Conservation (phyloP, 2,888 invertebrate genomes). For the Mesorhabditis belari region DNA sequence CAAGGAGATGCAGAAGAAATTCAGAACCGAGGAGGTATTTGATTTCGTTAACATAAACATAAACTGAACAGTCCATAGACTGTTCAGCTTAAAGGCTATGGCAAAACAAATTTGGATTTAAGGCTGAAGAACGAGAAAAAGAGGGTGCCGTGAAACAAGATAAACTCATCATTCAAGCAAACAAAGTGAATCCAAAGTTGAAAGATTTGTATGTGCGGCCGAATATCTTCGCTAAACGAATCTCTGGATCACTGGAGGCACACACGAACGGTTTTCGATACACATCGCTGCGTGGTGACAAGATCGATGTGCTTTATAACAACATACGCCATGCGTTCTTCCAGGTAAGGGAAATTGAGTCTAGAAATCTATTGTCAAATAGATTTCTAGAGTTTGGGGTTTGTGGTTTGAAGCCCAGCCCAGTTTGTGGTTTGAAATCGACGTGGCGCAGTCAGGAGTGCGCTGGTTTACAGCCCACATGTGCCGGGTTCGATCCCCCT, state of each 20-base stretch:
- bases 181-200: slow-evolving; percentile 84
- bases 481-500: not conserved
- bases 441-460: not conserved
- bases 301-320: slow-evolving; percentile 97
- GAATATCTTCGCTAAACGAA: slow-evolving; percentile 77
- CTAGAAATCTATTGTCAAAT: not conserved
- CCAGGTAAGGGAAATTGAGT: slow-evolving; percentile 64
- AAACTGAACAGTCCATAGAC: too few relatives aligned
- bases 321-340: slow-evolving; percentile 99
- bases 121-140: slow-evolving; percentile 95
- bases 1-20: slow-evolving; percentile 97
- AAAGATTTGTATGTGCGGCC: slow-evolving; percentile 76
- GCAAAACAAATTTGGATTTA: too few relatives aligned
- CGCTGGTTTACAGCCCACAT: too few relatives aligned
- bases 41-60: slow-evolving; percentile 1
- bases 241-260: slow-evolving; percentile 73
- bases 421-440: too few relatives aligned
- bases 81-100: too few relatives aligned
- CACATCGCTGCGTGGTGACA: slow-evolving; percentile 97
- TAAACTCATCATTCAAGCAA: slow-evolving; percentile 73
- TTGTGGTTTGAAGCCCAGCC: too few relatives aligned
- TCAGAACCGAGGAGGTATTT: slow-evolving; percentile 62
- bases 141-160: slow-evolving; percentile 97
- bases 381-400: too few relatives aligned
- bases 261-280: slow-evolving; percentile 73